Evolutionary conservation across 2,797 vertebrate species (phyloP).

Genomic region (Carapus acus): DNA sequence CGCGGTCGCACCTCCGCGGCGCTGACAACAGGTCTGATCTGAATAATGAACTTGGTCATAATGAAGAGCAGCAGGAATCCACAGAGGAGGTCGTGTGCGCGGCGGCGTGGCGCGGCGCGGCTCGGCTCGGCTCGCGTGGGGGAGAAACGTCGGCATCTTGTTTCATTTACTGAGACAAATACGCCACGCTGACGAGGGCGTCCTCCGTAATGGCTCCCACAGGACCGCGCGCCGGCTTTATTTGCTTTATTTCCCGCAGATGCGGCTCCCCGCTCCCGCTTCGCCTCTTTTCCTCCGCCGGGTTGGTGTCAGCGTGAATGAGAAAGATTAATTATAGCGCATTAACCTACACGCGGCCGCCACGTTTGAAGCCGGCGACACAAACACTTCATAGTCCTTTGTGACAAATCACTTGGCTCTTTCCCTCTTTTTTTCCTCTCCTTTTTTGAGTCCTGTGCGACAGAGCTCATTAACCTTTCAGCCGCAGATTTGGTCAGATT

Average conservation of each 20-base stretch:
- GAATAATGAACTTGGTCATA: constrained; percentile 45
- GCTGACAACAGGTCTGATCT: constrained; percentile 43
- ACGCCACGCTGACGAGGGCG: neutral
- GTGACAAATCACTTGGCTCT: no score
- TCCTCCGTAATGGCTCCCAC: neutral
- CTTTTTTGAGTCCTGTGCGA: no score
- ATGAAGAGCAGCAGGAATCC: constrained; percentile 42
- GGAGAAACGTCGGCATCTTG: neutral
- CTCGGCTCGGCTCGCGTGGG: no score
- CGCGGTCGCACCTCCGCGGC: constrained; percentile 13
- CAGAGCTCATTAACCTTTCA: constrained; percentile 35
- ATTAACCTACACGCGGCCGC: neutral
- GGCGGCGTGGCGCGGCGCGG: constrained; percentile 14
- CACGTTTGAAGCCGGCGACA: constrained; percentile 1
- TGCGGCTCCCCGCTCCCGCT: neutral
- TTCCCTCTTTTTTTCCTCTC: no score
- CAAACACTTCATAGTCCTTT: constrained; percentile 3
- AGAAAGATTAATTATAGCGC: constrained; percentile 2
- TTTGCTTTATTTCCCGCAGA: neutral
- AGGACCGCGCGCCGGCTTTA: no score
- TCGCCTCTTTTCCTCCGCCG: neutral
- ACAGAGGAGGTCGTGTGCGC: constrained; percentile 1
- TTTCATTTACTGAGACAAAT: neutral
- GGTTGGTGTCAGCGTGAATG: neutral
- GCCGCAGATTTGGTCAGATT: constrained; percentile 12